Conservation (phyloP, 1,140 invertebrate species). For the Leptinotarsa defecta region DNA sequence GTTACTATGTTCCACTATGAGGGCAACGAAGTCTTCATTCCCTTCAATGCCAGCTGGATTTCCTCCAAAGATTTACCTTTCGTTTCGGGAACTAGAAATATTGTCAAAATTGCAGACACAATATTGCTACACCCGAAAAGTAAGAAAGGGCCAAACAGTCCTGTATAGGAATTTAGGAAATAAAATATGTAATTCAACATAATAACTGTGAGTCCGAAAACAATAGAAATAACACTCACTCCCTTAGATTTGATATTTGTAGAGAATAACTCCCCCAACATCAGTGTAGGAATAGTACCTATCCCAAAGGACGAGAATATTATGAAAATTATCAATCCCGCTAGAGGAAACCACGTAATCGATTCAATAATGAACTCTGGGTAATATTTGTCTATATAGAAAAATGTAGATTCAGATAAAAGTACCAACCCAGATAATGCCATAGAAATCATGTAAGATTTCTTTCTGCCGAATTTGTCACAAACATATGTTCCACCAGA, state of each 20-base stretch:
- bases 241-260: slow-evolving; percentile 49
- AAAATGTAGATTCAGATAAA: slow-evolving; percentile 60
- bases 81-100: slow-evolving; percentile 84
- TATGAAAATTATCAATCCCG: slow-evolving; percentile 44
- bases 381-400: slow-evolving; percentile 31
- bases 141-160: slow-evolving; percentile 76
- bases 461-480: slow-evolving; percentile 36
- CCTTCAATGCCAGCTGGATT: slow-evolving; percentile 9
- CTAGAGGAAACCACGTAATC: slow-evolving; percentile 43
- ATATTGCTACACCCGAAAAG: slow-evolving; percentile 75
- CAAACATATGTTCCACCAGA: slow-evolving; percentile 62
- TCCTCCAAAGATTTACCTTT: slow-evolving; percentile 80
- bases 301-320: slow-evolving; percentile 40
- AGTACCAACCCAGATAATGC: slow-evolving; percentile 32
- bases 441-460: slow-evolving; percentile 37
- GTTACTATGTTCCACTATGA: too few relatives aligned
- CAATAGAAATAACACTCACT: slow-evolving; percentile 37
- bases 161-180: slow-evolving; percentile 60
- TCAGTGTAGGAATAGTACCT: slow-evolving; percentile 43
- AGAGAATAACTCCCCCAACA: slow-evolving; percentile 50
- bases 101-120: slow-evolving; percentile 75
- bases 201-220: slow-evolving; percentile 41
- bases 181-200: slow-evolving; percentile 52
- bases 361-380: slow-evolving; percentile 36
- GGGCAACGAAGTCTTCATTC: neutral